phyloP scores from a whole-genome alignment of 2,113 vertebrate species.

The Trichomycterus rosablanca region DNA sequence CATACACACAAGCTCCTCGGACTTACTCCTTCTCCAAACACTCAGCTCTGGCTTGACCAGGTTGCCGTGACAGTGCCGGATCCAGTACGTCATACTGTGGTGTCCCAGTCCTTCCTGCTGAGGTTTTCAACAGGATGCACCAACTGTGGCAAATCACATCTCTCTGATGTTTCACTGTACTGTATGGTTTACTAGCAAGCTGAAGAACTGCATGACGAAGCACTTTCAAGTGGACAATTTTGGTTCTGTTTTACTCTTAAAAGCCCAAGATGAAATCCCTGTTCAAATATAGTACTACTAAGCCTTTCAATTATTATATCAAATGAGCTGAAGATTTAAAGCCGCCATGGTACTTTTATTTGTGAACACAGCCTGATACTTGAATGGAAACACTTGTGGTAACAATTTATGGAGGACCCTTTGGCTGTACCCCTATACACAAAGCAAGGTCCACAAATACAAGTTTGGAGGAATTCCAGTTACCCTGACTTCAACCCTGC shows the following conservation, averaged over 20 bases:
- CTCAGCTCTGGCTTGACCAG: constrained; percentile 45
- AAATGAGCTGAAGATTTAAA: too few relatives aligned
- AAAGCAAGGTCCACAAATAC: too few relatives aligned
- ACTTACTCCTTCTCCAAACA: constrained; percentile 19
- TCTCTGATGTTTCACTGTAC: neutral
- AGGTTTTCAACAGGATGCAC: constrained; percentile 33
- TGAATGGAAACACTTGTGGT: too few relatives aligned
- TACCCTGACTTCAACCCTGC: too few relatives aligned
- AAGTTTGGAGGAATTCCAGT: too few relatives aligned
- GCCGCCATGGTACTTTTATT: too few relatives aligned
- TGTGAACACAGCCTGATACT: too few relatives aligned
- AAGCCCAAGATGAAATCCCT: too few relatives aligned
- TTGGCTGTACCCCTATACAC: too few relatives aligned
- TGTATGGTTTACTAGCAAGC: neutral
- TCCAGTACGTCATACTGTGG: constrained; percentile 49
- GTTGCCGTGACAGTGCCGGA: constrained; percentile 24
- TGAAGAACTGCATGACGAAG: neutral
- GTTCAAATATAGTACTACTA: neutral
- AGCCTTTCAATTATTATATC: too few relatives aligned
- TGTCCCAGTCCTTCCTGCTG: constrained; percentile 30
- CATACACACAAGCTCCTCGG: constrained; percentile 24
- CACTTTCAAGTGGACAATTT: neutral
- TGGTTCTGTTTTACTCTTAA: neutral
- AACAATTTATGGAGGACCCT: too few relatives aligned
- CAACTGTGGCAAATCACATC: constrained; percentile 19